Evolutionary conservation across 1,140 invertebrate genomes (phyloP), one percentile per base, ranked within the genome.

Genomic region (Rhagoletis zephyria): DNA sequence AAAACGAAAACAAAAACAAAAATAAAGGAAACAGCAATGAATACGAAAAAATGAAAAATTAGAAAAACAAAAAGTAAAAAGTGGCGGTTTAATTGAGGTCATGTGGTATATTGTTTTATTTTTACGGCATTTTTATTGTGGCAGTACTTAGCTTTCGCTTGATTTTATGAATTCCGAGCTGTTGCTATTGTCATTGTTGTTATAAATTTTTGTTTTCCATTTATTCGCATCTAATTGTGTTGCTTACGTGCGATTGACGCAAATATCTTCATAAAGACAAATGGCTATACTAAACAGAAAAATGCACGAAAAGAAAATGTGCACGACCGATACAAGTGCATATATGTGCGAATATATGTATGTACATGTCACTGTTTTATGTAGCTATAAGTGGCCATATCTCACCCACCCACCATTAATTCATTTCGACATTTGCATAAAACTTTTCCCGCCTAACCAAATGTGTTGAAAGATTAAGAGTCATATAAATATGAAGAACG

Each of bases 101-200:
- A 74, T 40, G 42, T 45, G 67, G 42, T 74, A 16, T 74, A 74
- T 74, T 74, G 12, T 74, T 74, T 74, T 10, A 74, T 74, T 74
- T 74, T 74, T 74, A 74, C 67, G 67, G 67, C 67, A 74, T 74
- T 74, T 74, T 74, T 14, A 74, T 74, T 74, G 67, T 74, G 42
- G 42, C 16, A 45, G 14, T 74, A 45, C 42, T 74, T 74, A 48
- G 16, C 67, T 74, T 74, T 48, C 42, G 14, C 4, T 30, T 67
- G 64, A 14, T 70, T 45, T 48, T 74, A 74, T 74, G 42, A 74
- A 16, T 74, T 74, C 12, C 14, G 4, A 48, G 12, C 10, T 70
- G 65, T 70, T 42, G 19, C 40, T 45, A 74, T 45, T 74, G 67
- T 2, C n/a, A 74, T 74, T 74, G 67, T n/a, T 14, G 67, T 56